A percentile compares a stretch with the other conserved stretches of the same genome.
Evolutionary conservation across 2,797 vertebrate genomes (phyloP).

Genomic region (Paramormyrops hopkinsi): DNA sequence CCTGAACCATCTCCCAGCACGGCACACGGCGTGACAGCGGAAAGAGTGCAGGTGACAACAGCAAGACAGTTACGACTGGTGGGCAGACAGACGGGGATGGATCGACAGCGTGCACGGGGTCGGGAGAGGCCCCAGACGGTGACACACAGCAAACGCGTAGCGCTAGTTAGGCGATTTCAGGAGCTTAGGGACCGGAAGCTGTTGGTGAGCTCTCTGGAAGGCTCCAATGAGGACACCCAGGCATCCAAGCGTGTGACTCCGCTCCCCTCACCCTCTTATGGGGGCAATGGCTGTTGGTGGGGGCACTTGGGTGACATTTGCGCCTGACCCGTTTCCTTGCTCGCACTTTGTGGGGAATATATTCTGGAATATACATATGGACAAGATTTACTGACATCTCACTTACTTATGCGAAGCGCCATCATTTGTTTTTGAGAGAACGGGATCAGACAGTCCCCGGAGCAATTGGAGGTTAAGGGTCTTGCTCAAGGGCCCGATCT

Average conservation of each 20-base stretch:
- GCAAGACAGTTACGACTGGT: background rate
- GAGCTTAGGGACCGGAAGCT: background rate
- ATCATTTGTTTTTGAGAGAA: background rate
- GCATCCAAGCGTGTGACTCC: background rate
- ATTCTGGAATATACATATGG: background rate
- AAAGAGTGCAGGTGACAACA: background rate
- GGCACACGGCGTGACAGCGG: background rate
- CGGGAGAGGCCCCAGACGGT: conserved; percentile 63
- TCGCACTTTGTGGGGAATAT: background rate
- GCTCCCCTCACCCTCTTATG: background rate
- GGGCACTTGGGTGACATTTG: background rate
- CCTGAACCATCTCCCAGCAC: background rate
- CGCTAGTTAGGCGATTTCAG: background rate
- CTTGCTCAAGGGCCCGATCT: background rate
- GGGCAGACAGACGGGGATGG: conserved; percentile 33
- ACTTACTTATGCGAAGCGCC: background rate
- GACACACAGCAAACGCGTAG: conserved; percentile 61
- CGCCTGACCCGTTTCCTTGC: background rate
- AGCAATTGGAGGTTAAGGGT: background rate
- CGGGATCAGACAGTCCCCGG: background rate
- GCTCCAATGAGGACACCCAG: background rate
- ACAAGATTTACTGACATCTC: background rate
- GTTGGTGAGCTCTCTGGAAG: conserved; percentile 9
- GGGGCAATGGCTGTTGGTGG: background rate
- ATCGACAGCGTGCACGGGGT: conserved; percentile 58